Percentiles rank a stretch among this genome's conserved stretches.
Evolutionary conservation across 1,140 invertebrate species (phyloP).

Genomic region (Druon quercuslanigerum): DNA sequence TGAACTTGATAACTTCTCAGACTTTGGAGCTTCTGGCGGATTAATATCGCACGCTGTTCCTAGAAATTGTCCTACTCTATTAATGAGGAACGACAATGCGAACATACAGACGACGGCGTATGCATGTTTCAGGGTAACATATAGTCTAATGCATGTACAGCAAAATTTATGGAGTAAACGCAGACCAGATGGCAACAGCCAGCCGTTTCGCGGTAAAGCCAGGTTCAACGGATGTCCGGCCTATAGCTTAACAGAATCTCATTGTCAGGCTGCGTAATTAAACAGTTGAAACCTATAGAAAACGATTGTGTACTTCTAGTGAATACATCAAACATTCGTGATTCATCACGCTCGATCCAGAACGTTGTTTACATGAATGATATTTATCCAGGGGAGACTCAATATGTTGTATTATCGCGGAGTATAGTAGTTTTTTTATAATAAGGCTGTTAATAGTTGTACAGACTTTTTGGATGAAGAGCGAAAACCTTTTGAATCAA

Average conservation of each 20-base stretch:
- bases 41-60: conserved; percentile 42
- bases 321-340: background rate
- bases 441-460: too few species aligned
- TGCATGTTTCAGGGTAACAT: conserved; percentile 47
- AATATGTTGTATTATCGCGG: too few species aligned
- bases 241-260: conserved; percentile 22
- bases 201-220: conserved; percentile 48
- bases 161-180: conserved; percentile 59
- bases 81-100: conserved; percentile 52
- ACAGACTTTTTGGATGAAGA: too few species aligned
- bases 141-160: conserved; percentile 55
- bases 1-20: conserved; percentile 27
- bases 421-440: too few species aligned
- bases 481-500: too few species aligned
- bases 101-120: conserved; percentile 39
- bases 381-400: too few species aligned
- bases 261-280: conserved; percentile 21
- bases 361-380: background rate
- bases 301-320: conserved; percentile 7
- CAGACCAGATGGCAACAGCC: conserved; percentile 55
- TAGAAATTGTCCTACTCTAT: conserved; percentile 55
- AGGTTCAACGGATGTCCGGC: conserved; percentile 40
- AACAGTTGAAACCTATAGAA: conserved; percentile 16
- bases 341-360: background rate
- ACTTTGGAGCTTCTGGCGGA: conserved; percentile 28